phyloP scores from a whole-genome alignment of 92 coral and sea anemone species.

The Zoanthus gigantus region DNA sequence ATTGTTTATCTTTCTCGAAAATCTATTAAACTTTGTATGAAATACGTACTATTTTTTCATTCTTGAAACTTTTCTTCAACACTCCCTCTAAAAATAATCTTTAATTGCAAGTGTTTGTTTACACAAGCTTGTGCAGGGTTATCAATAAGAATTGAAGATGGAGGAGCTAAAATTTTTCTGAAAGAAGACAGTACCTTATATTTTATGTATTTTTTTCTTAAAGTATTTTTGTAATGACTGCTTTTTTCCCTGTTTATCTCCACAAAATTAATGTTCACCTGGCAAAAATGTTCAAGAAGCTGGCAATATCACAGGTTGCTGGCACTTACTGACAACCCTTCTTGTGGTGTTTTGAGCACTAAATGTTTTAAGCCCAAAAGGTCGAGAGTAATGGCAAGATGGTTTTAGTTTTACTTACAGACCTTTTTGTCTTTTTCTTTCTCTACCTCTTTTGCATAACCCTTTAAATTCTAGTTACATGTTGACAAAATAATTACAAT shows the following conservation, averaged over 20 bases:
- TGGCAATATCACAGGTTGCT: too few species aligned
- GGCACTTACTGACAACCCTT: not conserved
- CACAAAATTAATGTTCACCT: not conserved
- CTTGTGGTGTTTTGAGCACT: not conserved
- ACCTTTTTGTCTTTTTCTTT: constrained; percentile 37
- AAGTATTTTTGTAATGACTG: not conserved
- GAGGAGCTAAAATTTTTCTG: not conserved
- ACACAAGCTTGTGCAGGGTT: too few species aligned
- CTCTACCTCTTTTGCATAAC: constrained; percentile 36
- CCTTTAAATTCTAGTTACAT: constrained; percentile 47
- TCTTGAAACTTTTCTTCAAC: too few species aligned
- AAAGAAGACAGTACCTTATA: not conserved
- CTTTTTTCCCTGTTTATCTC: not conserved
- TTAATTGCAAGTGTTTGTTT: too few species aligned
- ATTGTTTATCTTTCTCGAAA: too few species aligned
- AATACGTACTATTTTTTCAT: too few species aligned
- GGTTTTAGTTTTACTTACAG: constrained; percentile 12
- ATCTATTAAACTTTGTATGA: too few species aligned
- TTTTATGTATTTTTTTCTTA: too few species aligned
- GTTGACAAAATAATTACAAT: constrained; percentile 14
- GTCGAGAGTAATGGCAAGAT: not conserved
- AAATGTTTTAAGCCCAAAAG: not conserved
- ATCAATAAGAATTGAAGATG: too few species aligned
- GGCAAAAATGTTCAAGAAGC: not conserved
- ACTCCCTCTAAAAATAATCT: too few species aligned